These are phyloP conservation scores for Stenodema calcarata DNA, from an alignment of 2,888 invertebrate genomes.

Conservation along the genomic window DNA sequence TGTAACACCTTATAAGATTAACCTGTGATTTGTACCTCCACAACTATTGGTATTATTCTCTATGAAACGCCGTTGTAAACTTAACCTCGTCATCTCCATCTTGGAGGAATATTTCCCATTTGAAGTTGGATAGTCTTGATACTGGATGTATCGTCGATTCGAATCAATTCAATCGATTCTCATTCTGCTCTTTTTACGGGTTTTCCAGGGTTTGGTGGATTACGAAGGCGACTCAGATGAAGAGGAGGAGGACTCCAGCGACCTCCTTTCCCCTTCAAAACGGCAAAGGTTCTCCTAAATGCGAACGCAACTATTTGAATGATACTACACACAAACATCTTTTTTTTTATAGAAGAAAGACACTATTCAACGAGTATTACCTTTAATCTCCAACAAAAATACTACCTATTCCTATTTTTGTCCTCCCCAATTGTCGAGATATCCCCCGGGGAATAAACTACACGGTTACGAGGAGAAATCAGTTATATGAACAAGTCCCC, in stretches of 20 bases:
- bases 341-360: neutral
- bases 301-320: neutral
- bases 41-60: no score
- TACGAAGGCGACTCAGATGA: conserved; percentile 98
- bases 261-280: conserved; percentile 55
- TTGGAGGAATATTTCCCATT: no score
- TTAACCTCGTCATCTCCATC: no score
- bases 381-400: neutral
- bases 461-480: neutral
- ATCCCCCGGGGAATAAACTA: no score
- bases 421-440: neutral
- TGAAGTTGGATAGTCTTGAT: no score
- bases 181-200: neutral
- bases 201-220: conserved; percentile 77
- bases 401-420: neutral
- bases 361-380: conserved; percentile 19
- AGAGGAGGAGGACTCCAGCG: conserved; percentile 75
- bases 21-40: no score
- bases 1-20: no score
- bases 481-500: neutral
- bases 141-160: no score
- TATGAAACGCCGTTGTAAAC: no score
- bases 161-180: no score
- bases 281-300: conserved; percentile 56
- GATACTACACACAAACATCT: neutral